phyloP scores from a whole-genome alignment of 2,888 invertebrate genomes.

The Augiades crinisus region DNA sequence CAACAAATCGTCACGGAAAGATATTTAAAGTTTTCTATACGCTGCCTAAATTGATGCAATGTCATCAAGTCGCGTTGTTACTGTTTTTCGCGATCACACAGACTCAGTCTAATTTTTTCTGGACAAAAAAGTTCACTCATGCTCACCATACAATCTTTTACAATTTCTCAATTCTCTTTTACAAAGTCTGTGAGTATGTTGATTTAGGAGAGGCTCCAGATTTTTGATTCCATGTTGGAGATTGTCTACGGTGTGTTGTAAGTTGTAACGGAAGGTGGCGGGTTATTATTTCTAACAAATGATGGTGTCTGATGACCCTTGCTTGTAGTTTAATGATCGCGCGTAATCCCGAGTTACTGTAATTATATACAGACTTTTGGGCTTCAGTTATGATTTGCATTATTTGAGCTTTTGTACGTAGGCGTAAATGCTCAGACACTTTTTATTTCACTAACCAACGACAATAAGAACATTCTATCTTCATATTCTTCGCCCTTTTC shows the following conservation, averaged over 20 bases:
- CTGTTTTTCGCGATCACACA: no score
- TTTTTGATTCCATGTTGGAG: conserved; percentile 29
- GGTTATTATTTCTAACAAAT: conserved; percentile 32
- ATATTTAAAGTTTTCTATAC: no score
- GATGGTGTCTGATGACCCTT: conserved; percentile 31
- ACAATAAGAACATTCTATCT: conserved; percentile 30
- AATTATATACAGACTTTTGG: conserved; percentile 31
- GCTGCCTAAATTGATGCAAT: no score
- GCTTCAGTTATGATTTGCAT: conserved; percentile 33
- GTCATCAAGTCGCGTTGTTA: no score
- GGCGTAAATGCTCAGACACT: conserved; percentile 31
- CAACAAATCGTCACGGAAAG: no score
- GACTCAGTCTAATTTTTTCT: no score
- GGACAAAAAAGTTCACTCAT: no score
- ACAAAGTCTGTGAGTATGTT: conserved; percentile 30
- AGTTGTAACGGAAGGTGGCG: conserved; percentile 28
- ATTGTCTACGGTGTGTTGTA: conserved; percentile 27
- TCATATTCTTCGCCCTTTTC: conserved; percentile 21
- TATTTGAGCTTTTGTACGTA: conserved; percentile 32
- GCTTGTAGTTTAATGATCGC: conserved; percentile 29
- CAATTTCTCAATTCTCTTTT: no score
- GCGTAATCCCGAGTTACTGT: conserved; percentile 28
- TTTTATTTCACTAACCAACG: conserved; percentile 32
- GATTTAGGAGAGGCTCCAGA: conserved; percentile 29
- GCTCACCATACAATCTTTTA: no score